phyloP scores from a whole-genome alignment of 2,797 vertebrate genomes.

The Sebastes hubbsi region DNA sequence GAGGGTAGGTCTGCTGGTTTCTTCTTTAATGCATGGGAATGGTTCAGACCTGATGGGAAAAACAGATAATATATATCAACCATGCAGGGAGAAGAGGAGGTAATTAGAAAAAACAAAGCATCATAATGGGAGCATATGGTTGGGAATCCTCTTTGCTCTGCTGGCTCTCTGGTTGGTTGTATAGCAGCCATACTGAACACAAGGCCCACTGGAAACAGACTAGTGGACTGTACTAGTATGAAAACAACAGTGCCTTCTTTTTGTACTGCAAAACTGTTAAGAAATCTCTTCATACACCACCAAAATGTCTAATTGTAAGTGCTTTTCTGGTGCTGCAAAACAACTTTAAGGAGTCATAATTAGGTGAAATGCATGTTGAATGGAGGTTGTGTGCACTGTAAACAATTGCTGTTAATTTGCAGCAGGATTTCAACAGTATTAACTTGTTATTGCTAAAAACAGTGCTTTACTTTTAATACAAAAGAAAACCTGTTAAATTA shows the following conservation, averaged over 20 bases:
- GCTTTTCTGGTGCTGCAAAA: not conserved
- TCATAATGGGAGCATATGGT: constrained; percentile 31
- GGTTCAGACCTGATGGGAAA: not conserved
- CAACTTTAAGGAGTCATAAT: not conserved
- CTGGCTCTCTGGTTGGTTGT: constrained; percentile 13
- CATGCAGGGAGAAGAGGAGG: not conserved
- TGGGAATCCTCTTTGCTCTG: constrained; percentile 31
- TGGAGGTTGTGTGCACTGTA: too few species aligned
- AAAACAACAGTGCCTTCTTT: not conserved
- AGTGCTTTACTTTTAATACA: too few species aligned
- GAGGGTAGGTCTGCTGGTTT: constrained; percentile 78
- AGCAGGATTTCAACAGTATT: too few species aligned
- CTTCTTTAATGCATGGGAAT: not conserved
- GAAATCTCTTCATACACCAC: not conserved
- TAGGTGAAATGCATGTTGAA: not conserved
- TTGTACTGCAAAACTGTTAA: not conserved
- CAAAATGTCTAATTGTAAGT: not conserved
- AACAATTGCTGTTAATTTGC: too few species aligned
- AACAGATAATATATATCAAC: not conserved
- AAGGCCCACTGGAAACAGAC: constrained; percentile 56
- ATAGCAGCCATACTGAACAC: constrained; percentile 26
- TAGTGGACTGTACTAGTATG: constrained; percentile 12
- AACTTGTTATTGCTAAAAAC: too few species aligned
- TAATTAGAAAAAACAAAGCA: not conserved
- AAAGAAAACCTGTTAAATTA: too few species aligned